A percentile compares a stretch with the other conserved stretches of the same genome.
These are phyloP conservation scores for Ectemnius lituratus DNA, from an alignment of 2,888 invertebrate species.

Conservation along the genomic window DNA sequence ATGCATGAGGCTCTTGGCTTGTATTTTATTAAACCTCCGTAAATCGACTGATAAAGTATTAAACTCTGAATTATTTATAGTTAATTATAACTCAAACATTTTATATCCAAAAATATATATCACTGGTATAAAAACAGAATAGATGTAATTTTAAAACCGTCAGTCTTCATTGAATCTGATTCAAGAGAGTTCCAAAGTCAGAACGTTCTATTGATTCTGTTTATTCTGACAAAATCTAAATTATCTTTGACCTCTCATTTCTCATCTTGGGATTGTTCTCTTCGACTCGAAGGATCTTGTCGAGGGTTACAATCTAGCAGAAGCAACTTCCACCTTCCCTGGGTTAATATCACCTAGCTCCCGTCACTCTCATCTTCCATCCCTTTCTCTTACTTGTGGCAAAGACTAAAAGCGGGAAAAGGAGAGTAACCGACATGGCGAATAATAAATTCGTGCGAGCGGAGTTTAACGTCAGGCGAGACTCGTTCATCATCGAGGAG, in stretches of 20 bases:
- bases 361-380: neutral
- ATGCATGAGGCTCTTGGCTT: no score
- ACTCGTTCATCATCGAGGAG: constrained; percentile 40
- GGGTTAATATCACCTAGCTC: constrained; percentile 17
- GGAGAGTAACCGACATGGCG: constrained; percentile 1
- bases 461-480: constrained; percentile 23
- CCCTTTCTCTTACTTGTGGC: neutral
- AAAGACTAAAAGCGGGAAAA: neutral
- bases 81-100: no score
- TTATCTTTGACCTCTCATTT: neutral
- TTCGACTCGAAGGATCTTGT: neutral
- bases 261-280: neutral
- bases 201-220: no score
- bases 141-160: no score
- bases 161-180: no score
- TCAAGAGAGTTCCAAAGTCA: no score
- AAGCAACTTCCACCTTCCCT: neutral
- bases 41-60: no score
- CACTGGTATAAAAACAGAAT: no score
- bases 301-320: neutral
- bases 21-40: no score
- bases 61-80: no score
- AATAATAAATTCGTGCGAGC: constrained; percentile 39
- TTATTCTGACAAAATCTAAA: no score
- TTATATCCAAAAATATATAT: no score